Conservation (phyloP, 2,888 invertebrate genomes). For the Drosophila atripex region DNA sequence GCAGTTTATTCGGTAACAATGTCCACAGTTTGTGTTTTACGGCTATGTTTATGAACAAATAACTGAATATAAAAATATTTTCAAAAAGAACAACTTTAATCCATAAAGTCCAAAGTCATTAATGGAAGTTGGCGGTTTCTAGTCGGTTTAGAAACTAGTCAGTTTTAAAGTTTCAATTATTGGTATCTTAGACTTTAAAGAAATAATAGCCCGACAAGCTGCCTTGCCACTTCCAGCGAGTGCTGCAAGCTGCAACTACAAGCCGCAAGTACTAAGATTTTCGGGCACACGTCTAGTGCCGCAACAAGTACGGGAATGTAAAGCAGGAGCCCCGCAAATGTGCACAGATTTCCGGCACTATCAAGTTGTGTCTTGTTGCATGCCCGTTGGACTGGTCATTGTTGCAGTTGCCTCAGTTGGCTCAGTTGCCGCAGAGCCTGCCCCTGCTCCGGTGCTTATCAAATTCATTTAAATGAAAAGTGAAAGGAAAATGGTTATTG, state of each 20-base stretch:
- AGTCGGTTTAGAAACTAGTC: not conserved
- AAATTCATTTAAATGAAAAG: constrained; percentile 54
- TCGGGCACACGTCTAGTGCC: constrained; percentile 5
- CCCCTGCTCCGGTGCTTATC: constrained; percentile 46
- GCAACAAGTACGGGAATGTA: constrained; percentile 21
- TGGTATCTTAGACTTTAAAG: too few relatives aligned
- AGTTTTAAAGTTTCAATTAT: not conserved
- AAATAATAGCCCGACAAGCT: not conserved
- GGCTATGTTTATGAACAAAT: too few relatives aligned
- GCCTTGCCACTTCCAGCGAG: not conserved
- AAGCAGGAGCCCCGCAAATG: constrained; percentile 16
- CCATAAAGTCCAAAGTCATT: not conserved
- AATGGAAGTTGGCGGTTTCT: not conserved
- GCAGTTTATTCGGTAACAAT: not conserved
- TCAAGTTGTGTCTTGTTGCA: constrained; percentile 13
- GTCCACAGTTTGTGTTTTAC: not conserved
- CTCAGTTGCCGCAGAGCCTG: not conserved
- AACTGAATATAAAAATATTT: not conserved
- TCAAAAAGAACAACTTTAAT: not conserved
- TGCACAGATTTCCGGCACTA: constrained; percentile 49
- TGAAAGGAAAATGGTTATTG: constrained; percentile 54
- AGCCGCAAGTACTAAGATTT: constrained; percentile 19
- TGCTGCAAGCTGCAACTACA: constrained; percentile 1
- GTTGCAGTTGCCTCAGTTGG: constrained; percentile 34
- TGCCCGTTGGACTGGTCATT: constrained; percentile 24